Percentiles rank a stretch among this genome's conserved stretches.
Evolutionary conservation across 1,140 invertebrate species (phyloP).

Genomic region (Drosophila nasuta): DNA sequence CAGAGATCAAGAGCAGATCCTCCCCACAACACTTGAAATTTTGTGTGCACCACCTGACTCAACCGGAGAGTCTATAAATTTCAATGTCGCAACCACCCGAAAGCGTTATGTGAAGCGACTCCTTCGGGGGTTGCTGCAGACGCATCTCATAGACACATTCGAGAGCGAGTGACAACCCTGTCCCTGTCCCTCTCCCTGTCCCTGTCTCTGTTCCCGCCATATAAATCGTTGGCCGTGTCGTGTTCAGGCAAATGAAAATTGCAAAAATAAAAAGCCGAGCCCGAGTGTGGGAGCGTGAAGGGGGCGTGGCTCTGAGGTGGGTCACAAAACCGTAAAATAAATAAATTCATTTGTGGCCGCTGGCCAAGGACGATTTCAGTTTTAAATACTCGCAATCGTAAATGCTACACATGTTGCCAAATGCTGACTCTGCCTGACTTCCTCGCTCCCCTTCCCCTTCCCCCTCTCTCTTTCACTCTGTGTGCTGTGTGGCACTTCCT

Average conservation of each 20-base stretch:
- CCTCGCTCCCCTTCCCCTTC: neutral
- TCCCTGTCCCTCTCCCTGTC: neutral
- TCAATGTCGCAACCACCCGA: slow-evolving; percentile 63
- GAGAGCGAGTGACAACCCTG: slow-evolving; percentile 52
- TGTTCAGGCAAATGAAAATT: slow-evolving; percentile 64
- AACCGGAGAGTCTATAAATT: slow-evolving; percentile 63
- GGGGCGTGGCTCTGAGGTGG: neutral
- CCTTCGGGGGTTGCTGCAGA: slow-evolving; percentile 30
- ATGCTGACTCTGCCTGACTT: slow-evolving; percentile 25
- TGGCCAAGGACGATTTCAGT: slow-evolving; percentile 66
- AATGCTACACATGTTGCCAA: slow-evolving; percentile 72
- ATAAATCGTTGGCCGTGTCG: slow-evolving; percentile 66
- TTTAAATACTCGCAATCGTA: slow-evolving; percentile 69
- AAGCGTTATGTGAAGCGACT: slow-evolving; percentile 12
- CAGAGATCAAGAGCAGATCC: slow-evolving; percentile 50
- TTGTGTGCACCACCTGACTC: slow-evolving; percentile 49
- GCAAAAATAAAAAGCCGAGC: slow-evolving; percentile 26
- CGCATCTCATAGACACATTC: slow-evolving; percentile 20
- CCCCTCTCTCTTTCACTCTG: neutral
- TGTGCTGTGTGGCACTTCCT: slow-evolving; percentile 34
- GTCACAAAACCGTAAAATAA: slow-evolving; percentile 65
- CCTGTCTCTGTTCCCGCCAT: slow-evolving; percentile 32
- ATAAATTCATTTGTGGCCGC: slow-evolving; percentile 79
- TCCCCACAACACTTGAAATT: slow-evolving; percentile 3
- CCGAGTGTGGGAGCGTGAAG: neutral